Evolutionary conservation across 1,140 invertebrate genomes (phyloP), one percentile per base, ranked within the genome.

Genomic region (Apis cerana): DNA sequence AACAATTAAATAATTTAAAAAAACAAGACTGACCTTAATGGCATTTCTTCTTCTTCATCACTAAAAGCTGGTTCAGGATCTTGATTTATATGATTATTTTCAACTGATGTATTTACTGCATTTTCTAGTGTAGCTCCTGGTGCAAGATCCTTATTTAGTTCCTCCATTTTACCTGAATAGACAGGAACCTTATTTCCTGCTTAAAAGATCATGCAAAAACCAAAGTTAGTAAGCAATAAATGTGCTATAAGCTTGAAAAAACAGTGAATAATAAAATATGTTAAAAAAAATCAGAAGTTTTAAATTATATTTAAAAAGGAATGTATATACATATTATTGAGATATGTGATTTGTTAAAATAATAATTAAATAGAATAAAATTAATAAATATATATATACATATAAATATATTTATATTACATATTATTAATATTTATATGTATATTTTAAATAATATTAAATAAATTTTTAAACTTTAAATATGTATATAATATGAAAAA

Each of bases 41-140:
- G 91, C 33, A 95, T 86, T 54, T 97, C 97, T 67, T 96, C 96
- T 88, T 97, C 97, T 88, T 97, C 97, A 89, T 98, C 97, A 82
- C 97, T 97, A 91, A 98, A 98, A 27, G 95, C 95, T 58, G 96
- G 95, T 92, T 97, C 98, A 92, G 90, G 92, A 91, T 94, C 92
- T 74, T 95, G 94, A 59, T 94, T 94, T 65, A 95, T 94, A 67
- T 95, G 93, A 89, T 94, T 94, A 82, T 95, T 94, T 85, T 93
- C 95, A 50, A 90, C 83, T 0, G 85, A 72, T 33, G 84, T 80
- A 48, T 85, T 92, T 21, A 75, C 89, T 15, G 88, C 88, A 74
- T 90, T 92, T 48, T 93, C 92, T 84, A 92, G 76, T 82, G 91
- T 91, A 10, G 90, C 83, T 71, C 95, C 94, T 76, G 95, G 95